Conservation (phyloP, 2,888 invertebrate genomes). For the Nephrotoma appendiculata region DNA sequence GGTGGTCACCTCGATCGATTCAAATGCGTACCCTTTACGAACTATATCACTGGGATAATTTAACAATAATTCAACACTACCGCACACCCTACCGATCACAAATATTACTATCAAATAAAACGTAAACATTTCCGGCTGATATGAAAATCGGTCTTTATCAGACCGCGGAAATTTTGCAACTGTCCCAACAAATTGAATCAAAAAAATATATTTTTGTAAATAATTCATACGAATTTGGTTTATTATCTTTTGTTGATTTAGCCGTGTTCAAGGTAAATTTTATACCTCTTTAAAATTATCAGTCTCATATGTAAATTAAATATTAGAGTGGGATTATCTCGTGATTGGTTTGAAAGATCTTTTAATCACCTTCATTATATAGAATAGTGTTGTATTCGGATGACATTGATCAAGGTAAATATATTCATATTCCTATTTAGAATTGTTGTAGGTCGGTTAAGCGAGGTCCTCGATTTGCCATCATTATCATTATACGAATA, state of each 20-base stretch:
- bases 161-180: not conserved
- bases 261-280: not conserved
- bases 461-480: no score
- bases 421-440: no score
- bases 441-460: no score
- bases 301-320: not conserved
- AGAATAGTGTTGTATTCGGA: no score
- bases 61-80: not conserved
- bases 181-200: not conserved
- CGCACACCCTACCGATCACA: no score
- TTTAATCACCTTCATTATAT: no score
- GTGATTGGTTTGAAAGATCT: no score
- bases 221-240: not conserved
- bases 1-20: not conserved
- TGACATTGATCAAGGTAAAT: no score
- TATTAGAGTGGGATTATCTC: not conserved
- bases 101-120: no score
- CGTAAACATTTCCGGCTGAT: not conserved
- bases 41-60: not conserved
- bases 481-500: no score
- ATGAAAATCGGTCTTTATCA: not conserved
- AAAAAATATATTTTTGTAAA: no score
- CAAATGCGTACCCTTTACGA: not conserved
- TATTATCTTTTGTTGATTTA: not conserved
- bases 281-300: not conserved